Evolutionary conservation across 2,797 vertebrate species (phyloP).

Genomic region (Acomys russatus): DNA sequence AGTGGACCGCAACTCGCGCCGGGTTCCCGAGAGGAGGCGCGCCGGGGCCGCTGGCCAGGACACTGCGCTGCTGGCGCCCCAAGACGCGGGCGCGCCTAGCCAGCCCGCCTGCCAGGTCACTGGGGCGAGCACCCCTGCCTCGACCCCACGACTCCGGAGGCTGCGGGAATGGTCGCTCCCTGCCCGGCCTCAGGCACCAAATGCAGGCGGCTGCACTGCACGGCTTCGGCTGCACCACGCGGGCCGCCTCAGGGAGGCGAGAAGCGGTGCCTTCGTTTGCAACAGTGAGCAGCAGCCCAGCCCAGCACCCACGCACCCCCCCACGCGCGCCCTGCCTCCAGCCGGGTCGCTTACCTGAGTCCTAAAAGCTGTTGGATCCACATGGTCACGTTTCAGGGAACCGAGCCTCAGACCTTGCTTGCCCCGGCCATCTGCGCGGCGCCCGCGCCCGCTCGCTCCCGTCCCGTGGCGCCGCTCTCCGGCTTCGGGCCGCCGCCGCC

Average conservation of each 20-base stretch:
- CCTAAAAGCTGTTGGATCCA: slow-evolving; percentile 89
- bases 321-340: not conserved
- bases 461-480: slow-evolving; percentile 80
- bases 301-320: slow-evolving; percentile 63
- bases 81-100: not conserved
- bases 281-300: slow-evolving; percentile 3
- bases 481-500: slow-evolving; percentile 76
- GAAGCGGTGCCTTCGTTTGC: not conserved
- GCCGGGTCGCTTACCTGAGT: slow-evolving; percentile 87
- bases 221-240: not conserved
- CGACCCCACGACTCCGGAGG: not conserved
- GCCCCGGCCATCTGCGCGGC: slow-evolving; percentile 85
- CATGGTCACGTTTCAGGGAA: slow-evolving; percentile 88
- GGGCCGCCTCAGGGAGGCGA: not conserved
- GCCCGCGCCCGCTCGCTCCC: slow-evolving; percentile 81
- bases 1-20: not conserved
- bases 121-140: not conserved
- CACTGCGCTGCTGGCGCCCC: slow-evolving; percentile 71
- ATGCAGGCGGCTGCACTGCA: not conserved
- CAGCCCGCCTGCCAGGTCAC: not conserved
- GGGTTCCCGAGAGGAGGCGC: slow-evolving; percentile 42
- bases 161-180: not conserved
- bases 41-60: slow-evolving; percentile 78
- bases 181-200: not conserved
- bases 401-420: slow-evolving; percentile 83